phyloP scores from a whole-genome alignment of 2,113 vertebrate species.

The Limanda limanda region DNA sequence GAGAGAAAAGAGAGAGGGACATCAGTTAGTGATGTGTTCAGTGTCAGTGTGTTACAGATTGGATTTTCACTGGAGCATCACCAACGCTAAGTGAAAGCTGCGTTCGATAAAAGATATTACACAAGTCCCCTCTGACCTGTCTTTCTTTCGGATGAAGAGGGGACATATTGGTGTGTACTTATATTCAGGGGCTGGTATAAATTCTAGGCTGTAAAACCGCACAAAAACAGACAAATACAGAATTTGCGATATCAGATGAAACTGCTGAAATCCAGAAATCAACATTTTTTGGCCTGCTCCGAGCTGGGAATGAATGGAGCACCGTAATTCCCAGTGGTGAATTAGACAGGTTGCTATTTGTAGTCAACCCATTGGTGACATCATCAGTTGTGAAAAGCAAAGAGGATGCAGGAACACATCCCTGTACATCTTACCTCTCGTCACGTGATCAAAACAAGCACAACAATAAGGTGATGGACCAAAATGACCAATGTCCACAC shows the following conservation, averaged over 20 bases:
- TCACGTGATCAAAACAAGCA: background rate
- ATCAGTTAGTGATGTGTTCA: background rate
- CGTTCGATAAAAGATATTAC: background rate
- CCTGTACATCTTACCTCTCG: constrained; percentile 9
- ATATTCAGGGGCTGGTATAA: background rate
- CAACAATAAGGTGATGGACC: background rate
- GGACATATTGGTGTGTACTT: background rate
- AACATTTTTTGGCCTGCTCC: background rate
- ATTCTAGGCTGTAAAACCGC: background rate
- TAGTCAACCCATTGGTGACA: constrained; percentile 49
- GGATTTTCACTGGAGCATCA: background rate
- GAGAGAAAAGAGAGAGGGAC: background rate
- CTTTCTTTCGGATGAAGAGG: background rate
- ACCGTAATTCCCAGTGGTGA: constrained; percentile 16
- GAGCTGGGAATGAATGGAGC: constrained; percentile 31
- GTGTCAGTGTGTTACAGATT: background rate
- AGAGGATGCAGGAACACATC: constrained; percentile 21
- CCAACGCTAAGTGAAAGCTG: background rate
- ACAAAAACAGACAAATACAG: background rate
- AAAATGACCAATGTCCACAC: background rate
- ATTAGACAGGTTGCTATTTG: constrained; percentile 42
- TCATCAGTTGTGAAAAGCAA: constrained; percentile 58
- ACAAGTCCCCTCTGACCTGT: background rate
- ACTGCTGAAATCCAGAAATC: background rate
- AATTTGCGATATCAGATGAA: background rate